Conservation (phyloP, 2,888 invertebrate genomes). For the Xanthia icteritia region DNA sequence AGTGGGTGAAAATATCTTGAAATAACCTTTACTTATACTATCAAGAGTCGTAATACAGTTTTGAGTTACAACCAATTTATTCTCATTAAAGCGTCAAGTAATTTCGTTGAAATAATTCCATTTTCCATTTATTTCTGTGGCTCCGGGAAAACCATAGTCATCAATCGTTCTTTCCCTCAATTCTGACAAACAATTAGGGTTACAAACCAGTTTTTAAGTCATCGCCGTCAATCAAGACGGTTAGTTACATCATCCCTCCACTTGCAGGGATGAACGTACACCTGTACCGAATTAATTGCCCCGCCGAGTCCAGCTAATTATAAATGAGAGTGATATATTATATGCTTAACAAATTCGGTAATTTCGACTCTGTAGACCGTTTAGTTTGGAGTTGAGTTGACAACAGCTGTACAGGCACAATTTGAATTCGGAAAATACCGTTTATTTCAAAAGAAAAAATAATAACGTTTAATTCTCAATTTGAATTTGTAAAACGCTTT, state of each 20-base stretch:
- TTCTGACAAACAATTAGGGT: slow-evolving; percentile 57
- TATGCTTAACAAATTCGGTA: slow-evolving; percentile 72
- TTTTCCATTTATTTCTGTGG: slow-evolving; percentile 43
- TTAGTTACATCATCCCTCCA: slow-evolving; percentile 57
- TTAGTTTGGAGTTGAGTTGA: slow-evolving; percentile 47
- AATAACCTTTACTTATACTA: slow-evolving; percentile 24
- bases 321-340: slow-evolving; percentile 79
- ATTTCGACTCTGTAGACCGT: slow-evolving; percentile 71
- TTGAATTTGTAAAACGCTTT: slow-evolving; percentile 3
- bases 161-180: slow-evolving; percentile 47
- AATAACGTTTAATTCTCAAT: background rate
- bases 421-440: background rate
- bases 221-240: slow-evolving; percentile 71
- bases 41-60: background rate
- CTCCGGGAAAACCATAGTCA: slow-evolving; percentile 28
- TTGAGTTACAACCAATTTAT: slow-evolving; percentile 18
- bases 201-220: slow-evolving; percentile 69
- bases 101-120: slow-evolving; percentile 13
- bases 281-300: slow-evolving; percentile 78
- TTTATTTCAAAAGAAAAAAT: background rate
- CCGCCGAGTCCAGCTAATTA: slow-evolving; percentile 79
- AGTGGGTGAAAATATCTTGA: slow-evolving; percentile 24
- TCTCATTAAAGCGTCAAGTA: slow-evolving; percentile 5
- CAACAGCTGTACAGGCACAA: background rate
- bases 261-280: slow-evolving; percentile 71